Base-by-base conservation (phyloP, 2,113 vertebrate species). In the Apistogramma diplotaenia region DNA sequence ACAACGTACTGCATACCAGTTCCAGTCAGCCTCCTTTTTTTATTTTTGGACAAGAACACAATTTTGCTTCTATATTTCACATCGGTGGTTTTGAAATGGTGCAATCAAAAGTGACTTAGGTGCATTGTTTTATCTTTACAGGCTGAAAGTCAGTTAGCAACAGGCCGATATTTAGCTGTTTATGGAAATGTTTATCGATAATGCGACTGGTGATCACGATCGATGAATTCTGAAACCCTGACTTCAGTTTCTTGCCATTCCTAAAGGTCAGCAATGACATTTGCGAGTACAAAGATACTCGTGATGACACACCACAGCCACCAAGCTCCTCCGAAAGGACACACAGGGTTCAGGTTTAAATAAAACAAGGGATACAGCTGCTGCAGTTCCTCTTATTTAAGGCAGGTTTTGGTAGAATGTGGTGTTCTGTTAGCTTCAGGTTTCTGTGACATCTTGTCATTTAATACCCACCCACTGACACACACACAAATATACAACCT, bases 391-490 rank as follows among this genome's bases (percentile, higher is more conserved):
- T 46, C 37, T 27, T 49, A 70, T 70, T 29, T 1, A 3, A 29
- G 10, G 16, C 40, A 49, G 37, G 23, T 27, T 67, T 67, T 46
- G 15, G 40, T 67, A 19, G 27, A 70, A 29, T 23, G 7, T 6
- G 27, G 27, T 3, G 4, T 46, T 85, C 7, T 40, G 25, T 18
- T 74, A 89, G 81, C 9, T 18, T 13, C 5, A 16, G 9, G 6
- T 78, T 18, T 73, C 29, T 54, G 49, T 85, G 85, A 78, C 88
- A 89, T 91, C 84, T 92, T 94, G 93, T 90, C 80, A 87, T 84
- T 71, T 3, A 80, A 89, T 80, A 80, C 87, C 74, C 91, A 85
- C 86, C 85, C 86, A 84, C 46, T 12, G 13, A 18, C 90, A 92
- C 85, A 76, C 37, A 43, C 40, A 91, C 87, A 93, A 61, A 92